These are phyloP conservation scores for Platysternon megacephalum DNA, from an alignment of 2,113 vertebrate genomes.

Conservation along the genomic window DNA sequence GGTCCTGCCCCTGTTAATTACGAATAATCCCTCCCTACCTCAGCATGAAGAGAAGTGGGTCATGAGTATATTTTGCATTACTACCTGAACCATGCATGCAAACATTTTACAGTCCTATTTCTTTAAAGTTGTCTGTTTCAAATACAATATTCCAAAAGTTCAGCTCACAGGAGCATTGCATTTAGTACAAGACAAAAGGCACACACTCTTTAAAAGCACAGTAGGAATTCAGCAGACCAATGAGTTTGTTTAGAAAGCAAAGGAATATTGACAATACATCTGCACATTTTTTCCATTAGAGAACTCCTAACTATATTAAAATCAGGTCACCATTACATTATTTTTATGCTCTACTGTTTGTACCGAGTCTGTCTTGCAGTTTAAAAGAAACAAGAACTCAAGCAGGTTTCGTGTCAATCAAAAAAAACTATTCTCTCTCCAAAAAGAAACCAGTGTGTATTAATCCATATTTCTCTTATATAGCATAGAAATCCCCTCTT, in stretches of 20 bases:
- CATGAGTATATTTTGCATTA: neutral
- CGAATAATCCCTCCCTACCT: neutral
- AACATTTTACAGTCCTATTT: neutral
- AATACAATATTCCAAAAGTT: neutral
- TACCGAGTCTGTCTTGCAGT: neutral
- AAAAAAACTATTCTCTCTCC: neutral
- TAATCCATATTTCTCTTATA: neutral
- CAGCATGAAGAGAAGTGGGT: neutral
- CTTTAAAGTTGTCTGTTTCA: neutral
- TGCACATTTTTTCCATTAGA: neutral
- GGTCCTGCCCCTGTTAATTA: neutral
- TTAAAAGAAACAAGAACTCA: neutral
- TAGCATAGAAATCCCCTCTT: neutral
- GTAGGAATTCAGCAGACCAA: fast-evolving
- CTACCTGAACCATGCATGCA: neutral
- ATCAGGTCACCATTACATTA: neutral
- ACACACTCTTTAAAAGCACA: neutral
- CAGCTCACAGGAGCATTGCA: neutral
- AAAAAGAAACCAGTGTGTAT: neutral
- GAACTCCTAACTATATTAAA: neutral
- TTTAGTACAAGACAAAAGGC: neutral
- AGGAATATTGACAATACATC: neutral
- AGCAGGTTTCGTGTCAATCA: neutral
- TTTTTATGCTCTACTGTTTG: neutral
- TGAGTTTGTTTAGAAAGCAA: neutral